Evolutionary conservation across 1,140 invertebrate species (phyloP).

Genomic region (Ceratina calcarata): DNA sequence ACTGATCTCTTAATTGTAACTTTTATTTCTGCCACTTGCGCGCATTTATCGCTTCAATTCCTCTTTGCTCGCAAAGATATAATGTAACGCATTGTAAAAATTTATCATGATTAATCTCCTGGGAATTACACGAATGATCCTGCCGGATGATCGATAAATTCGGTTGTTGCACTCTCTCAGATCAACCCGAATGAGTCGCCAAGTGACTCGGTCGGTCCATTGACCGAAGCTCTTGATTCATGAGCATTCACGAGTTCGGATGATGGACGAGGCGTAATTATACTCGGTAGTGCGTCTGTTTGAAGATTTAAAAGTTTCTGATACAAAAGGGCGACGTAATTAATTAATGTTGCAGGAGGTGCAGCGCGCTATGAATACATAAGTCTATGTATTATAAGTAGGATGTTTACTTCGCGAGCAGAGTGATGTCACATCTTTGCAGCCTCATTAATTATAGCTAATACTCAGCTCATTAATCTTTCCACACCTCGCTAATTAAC

Average conservation of each 20-base stretch:
- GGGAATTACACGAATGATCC: too few relatives aligned
- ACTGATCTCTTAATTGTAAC: too few relatives aligned
- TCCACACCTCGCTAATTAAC: not conserved
- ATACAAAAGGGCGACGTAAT: conserved; percentile 1
- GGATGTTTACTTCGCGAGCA: not conserved
- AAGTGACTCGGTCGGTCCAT: not conserved
- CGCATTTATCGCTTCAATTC: too few relatives aligned
- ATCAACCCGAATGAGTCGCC: too few relatives aligned
- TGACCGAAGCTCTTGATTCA: not conserved
- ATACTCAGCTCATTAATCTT: not conserved
- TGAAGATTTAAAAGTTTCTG: not conserved
- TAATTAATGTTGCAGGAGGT: not conserved
- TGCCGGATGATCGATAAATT: too few relatives aligned
- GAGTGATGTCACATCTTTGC: not conserved
- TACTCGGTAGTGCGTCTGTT: not conserved
- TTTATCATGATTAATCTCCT: too few relatives aligned
- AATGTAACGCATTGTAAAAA: too few relatives aligned
- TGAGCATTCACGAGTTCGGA: not conserved
- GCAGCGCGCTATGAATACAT: not conserved
- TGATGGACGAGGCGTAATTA: not conserved
- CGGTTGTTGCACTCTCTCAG: too few relatives aligned
- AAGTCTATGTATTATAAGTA: not conserved
- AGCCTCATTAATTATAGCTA: not conserved
- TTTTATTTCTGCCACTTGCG: too few relatives aligned
- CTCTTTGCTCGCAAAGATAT: too few relatives aligned